Base-by-base conservation (phyloP, 92 coral and sea anemone genomes). In the Anthopleura xanthogrammica region DNA sequence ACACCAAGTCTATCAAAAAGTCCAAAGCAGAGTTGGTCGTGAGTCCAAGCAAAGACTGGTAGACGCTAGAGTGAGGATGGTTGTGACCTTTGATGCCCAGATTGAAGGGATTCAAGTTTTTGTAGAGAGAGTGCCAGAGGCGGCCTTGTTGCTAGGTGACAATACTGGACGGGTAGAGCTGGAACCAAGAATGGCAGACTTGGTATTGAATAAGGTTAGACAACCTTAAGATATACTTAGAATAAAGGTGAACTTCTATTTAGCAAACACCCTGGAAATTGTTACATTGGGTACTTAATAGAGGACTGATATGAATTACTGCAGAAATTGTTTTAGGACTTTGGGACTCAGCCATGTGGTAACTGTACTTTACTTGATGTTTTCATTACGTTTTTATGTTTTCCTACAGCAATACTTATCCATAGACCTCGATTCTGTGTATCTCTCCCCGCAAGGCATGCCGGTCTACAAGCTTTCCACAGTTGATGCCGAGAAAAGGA, bases 401-500 rank as follows among this genome's bases (percentile, higher is more conserved):
- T 20, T 80, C 9, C 77, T 41, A 12, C 89, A 97, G 99, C 94
- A 92, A 89, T 79, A 85, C 75, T 81, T 97, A 23, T 97, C 99
- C 3, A 95, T 97, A 22, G 98, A 94, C 80, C 95, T 97, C 19
- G 99, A 97, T 77, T 94, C 98, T 16, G 98, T 97, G 36, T 97
- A 97, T 90, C 77, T 87, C 78, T 87, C 95, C 12, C 78, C 85
- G 10, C 83, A 76, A 79, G 98, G 95, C 62, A 94, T 78, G 14
- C 99, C 98, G 23, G 94, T 97, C 43, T 97, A 97, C 90, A 97
- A 97, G 90, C 97, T 97, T 19, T 97, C 99, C 3, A 97, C 99
- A 16, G 92, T 95, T 13, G 98, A 97, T 83, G 88, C 94, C 0
- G 98, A 92, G 72, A 87, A 88, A 72, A 89, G 94, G 52, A 97